Evolutionary conservation across 2,797 vertebrate species (phyloP).

Genomic region (Sebastes trivittatus): DNA sequence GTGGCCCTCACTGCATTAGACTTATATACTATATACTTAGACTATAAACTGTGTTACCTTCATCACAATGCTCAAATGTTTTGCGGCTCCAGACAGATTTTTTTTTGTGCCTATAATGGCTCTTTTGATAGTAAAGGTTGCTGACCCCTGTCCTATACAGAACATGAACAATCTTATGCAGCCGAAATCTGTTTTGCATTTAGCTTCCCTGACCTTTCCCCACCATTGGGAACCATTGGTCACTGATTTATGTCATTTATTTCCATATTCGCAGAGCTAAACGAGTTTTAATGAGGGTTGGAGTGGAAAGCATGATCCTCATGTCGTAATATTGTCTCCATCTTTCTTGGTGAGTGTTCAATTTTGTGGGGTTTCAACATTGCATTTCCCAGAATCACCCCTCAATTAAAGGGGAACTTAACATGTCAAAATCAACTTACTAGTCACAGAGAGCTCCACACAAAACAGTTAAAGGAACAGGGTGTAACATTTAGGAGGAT

Average conservation of each 20-base stretch:
- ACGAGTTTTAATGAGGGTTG: neutral
- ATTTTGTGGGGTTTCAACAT: neutral
- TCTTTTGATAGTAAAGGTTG: too few relatives aligned
- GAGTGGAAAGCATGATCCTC: neutral
- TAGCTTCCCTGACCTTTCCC: neutral
- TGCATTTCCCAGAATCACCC: neutral
- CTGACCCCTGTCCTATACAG: accelerated
- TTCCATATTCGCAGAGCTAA: neutral
- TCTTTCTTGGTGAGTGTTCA: neutral
- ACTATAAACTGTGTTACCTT: too few relatives aligned
- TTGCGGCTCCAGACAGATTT: too few relatives aligned
- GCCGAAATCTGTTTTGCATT: neutral
- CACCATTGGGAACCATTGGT: neutral
- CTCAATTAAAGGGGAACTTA: neutral
- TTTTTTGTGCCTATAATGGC: too few relatives aligned
- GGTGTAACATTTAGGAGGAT: too few relatives aligned
- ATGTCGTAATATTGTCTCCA: neutral
- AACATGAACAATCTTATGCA: neutral
- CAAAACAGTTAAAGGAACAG: too few relatives aligned
- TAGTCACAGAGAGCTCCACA: neutral
- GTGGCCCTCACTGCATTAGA: too few relatives aligned
- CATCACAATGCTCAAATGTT: too few relatives aligned
- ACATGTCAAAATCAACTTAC: neutral
- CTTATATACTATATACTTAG: too few relatives aligned
- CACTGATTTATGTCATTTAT: neutral